Percentiles rank a stretch among this genome's conserved stretches.
Evolutionary conservation across 2,113 vertebrate genomes (phyloP).

Genomic region (Ailurus styani): DNA sequence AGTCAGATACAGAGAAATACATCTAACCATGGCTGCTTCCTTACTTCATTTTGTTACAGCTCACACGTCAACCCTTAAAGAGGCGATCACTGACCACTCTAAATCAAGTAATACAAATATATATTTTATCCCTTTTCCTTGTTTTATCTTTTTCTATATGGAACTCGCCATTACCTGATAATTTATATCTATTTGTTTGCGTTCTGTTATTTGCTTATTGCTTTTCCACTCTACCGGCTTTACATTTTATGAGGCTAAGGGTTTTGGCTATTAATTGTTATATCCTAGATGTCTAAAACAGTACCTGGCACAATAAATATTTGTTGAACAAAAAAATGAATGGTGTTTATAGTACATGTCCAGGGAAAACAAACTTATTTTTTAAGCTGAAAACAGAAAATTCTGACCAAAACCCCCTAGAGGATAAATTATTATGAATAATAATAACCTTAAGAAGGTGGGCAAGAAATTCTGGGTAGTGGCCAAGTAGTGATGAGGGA

Average conservation of each 20-base stretch:
- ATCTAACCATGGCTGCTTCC: background rate
- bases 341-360: background rate
- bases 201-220: background rate
- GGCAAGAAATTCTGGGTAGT: background rate
- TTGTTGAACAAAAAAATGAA: background rate
- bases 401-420: background rate
- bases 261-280: background rate
- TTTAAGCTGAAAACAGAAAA: background rate
- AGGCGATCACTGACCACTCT: background rate
- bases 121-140: background rate
- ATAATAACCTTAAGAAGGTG: too few relatives aligned
- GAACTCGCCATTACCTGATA: background rate
- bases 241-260: background rate
- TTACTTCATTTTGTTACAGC: background rate
- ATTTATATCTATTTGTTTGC: background rate
- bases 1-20: background rate
- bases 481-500: background rate
- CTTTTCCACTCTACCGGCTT: background rate
- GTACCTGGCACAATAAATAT: background rate
- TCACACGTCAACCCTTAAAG: background rate
- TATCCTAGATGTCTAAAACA: background rate
- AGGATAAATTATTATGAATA: background rate
- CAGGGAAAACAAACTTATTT: background rate
- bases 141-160: background rate
- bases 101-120: too few relatives aligned